These are phyloP conservation scores for Ormyrus labotus DNA, from an alignment of 2,888 invertebrate genomes.

Conservation along the genomic window DNA sequence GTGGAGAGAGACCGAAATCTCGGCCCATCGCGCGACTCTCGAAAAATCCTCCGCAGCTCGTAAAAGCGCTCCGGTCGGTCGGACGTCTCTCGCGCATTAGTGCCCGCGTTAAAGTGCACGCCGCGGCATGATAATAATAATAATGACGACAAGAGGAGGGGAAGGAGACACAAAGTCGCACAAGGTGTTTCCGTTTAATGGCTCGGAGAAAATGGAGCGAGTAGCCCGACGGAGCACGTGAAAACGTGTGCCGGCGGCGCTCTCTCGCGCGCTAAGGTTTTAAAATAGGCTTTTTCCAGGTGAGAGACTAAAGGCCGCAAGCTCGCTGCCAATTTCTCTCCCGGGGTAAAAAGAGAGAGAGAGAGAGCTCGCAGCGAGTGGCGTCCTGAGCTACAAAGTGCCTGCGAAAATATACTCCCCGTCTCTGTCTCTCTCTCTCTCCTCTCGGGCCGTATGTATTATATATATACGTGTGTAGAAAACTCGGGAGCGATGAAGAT, in stretches of 20 bases:
- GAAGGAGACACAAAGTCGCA: not conserved
- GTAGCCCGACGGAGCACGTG: not conserved
- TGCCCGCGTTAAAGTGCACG: constrained; percentile 1
- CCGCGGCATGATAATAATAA: not conserved
- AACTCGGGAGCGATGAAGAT: constrained; percentile 37
- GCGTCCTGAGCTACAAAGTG: constrained; percentile 25
- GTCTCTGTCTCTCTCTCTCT: too few species aligned
- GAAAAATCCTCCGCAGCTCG: too few species aligned
- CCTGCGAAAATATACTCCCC: too few species aligned
- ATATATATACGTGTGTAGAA: not conserved
- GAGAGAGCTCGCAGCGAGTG: not conserved
- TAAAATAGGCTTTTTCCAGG: constrained; percentile 48
- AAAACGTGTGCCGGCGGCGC: not conserved
- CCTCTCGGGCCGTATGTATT: not conserved
- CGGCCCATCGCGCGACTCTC: too few species aligned
- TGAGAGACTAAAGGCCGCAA: constrained; percentile 37
- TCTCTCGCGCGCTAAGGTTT: not conserved
- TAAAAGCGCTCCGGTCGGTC: too few species aligned
- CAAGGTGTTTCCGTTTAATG: constrained; percentile 38
- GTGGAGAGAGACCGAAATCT: too few species aligned
- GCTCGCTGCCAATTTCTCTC: constrained; percentile 16
- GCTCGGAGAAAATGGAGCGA: constrained; percentile 43
- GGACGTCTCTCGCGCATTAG: not conserved
- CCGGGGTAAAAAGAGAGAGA: constrained; percentile 14
- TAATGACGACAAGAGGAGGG: not conserved